Conservation (phyloP, 2,113 vertebrate species). For the Pygoscelis adeliae region DNA sequence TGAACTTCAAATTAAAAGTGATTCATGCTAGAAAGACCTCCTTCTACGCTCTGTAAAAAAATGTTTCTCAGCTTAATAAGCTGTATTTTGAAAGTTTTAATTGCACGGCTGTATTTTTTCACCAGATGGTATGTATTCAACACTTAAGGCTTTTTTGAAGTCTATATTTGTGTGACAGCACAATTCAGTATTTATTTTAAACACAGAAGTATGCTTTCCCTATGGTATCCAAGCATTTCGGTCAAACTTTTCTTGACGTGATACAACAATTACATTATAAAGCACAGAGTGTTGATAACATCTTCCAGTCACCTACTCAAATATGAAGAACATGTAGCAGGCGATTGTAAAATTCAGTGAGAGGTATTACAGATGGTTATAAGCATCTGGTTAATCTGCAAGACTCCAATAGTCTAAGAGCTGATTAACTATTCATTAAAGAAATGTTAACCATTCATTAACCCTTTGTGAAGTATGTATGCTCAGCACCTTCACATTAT, state of each 20-base stretch:
- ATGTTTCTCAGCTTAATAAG: not conserved
- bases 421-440: not conserved
- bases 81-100: not conserved
- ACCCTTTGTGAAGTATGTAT: not conserved
- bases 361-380: not conserved
- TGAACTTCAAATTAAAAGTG: not conserved
- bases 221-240: not conserved
- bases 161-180: not conserved
- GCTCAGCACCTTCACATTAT: fast-evolving
- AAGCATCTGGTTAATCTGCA: not conserved
- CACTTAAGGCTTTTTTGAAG: not conserved
- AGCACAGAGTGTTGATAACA: not conserved
- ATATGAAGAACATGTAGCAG: not conserved
- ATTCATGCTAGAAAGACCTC: not conserved
- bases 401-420: not conserved
- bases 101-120: not conserved
- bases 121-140: not conserved
- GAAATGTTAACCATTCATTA: not conserved
- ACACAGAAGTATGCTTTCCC: not conserved
- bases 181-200: not conserved
- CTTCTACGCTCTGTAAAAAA: not conserved
- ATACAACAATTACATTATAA: not conserved
- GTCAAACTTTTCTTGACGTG: not conserved
- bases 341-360: not conserved
- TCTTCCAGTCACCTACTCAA: not conserved